Evolutionary conservation across 1,140 invertebrate species (phyloP), one percentile per base, ranked within the genome.

Genomic region (Rhyzopertha dominica): DNA sequence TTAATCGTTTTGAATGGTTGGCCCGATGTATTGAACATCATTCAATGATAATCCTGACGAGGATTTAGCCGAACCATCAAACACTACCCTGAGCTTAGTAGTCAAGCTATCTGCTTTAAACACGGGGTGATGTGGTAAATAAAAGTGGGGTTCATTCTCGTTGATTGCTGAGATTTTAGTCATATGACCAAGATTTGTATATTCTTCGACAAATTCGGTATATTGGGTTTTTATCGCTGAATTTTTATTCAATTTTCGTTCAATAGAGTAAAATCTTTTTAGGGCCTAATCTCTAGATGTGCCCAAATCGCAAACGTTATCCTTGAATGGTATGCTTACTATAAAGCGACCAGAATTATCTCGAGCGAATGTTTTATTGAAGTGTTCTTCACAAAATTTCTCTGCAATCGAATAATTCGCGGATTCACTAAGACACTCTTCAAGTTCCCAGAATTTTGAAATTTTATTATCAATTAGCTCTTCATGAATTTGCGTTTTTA

Each of bases 101-200:
- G 49, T 53, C 0, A 31, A 43, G 16, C 49, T 54, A 1, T 57
- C 36, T 24, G 58, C 54, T 9, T 56, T 54, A 2, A 68, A 18
- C 0, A 74, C 65, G 1, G 49, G 51, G 31, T 70, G 69, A 56
- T 74, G 71, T 2, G 70, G 67, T 5, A 73, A 39, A 53, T 69
- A 73, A 41, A 48, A 59, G n/a, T n/a, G n/a, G n/a, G n/a, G n/a
- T n/a, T n/a, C n/a, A n/a, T n/a, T n/a, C n/a, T n/a, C n/a, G n/a
- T n/a, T n/a, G n/a, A n/a, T n/a, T n/a, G n/a, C n/a, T n/a, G n/a
- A n/a, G n/a, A n/a, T n/a, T n/a, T n/a, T n/a, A n/a, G n/a, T n/a
- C n/a, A n/a, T n/a, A n/a, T n/a, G n/a, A n/a, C n/a, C n/a, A n/a
- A n/a, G n/a, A n/a, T n/a, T n/a, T n/a, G n/a, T n/a, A n/a, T n/a